Conservation (phyloP, 2,797 vertebrate species). For the Syncerus caffer region DNA sequence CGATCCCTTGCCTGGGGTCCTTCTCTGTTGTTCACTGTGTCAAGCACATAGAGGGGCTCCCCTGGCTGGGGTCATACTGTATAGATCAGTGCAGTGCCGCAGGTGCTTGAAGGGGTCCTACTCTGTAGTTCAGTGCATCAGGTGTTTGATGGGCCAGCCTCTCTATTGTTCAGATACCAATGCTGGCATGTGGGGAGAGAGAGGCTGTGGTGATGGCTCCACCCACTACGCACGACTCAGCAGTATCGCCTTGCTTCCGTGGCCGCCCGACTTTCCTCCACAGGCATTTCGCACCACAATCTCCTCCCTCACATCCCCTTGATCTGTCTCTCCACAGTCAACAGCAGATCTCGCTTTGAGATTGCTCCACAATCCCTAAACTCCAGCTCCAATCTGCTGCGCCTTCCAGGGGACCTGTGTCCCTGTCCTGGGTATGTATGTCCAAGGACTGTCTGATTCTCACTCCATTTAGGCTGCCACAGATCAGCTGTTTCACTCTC, state of each 20-base stretch:
- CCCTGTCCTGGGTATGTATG: neutral
- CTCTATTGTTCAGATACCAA: neutral
- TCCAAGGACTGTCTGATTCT: neutral
- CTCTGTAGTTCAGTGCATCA: neutral
- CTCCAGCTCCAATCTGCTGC: neutral
- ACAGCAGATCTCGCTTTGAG: neutral
- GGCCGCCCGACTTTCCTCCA: neutral
- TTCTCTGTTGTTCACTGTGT: neutral
- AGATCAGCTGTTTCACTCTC: neutral
- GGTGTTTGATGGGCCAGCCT: neutral
- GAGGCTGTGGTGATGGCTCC: neutral
- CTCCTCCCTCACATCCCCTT: neutral
- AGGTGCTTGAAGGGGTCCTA: neutral
- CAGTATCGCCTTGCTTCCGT: neutral
- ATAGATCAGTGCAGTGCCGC: neutral
- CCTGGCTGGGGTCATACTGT: neutral
- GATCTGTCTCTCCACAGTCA: neutral
- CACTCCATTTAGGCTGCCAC: neutral
- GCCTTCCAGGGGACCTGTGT: neutral
- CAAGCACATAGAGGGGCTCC: neutral
- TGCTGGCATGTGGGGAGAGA: neutral
- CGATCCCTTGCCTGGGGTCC: neutral
- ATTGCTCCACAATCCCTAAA: neutral
- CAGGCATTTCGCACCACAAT: neutral
- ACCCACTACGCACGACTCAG: fast-evolving